Conservation (phyloP, 2,888 invertebrate genomes). For the Drosophila diplacantha region DNA sequence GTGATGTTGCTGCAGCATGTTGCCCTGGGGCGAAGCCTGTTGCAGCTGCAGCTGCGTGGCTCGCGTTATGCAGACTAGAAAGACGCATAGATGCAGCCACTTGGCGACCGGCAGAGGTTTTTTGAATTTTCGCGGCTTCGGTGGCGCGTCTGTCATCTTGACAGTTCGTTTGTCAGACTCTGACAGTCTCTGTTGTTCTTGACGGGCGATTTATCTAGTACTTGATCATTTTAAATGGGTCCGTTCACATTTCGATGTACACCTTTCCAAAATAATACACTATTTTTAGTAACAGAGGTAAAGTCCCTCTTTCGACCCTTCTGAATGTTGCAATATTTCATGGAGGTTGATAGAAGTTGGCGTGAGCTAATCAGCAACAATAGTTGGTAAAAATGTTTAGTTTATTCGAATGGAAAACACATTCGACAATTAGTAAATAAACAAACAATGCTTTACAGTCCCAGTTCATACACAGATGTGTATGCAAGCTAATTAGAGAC, state of each 20-base stretch:
- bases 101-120: slow-evolving; percentile 29
- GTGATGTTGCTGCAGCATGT: slow-evolving; percentile 62
- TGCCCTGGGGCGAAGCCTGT: slow-evolving; percentile 43
- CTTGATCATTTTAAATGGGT: slow-evolving; percentile 44
- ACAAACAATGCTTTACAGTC: slow-evolving; percentile 50
- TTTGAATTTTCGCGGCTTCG: slow-evolving; percentile 39
- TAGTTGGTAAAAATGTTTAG: slow-evolving; percentile 2
- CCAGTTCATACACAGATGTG: slow-evolving; percentile 29
- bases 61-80: slow-evolving; percentile 62
- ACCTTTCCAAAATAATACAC: background rate
- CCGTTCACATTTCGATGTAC: slow-evolving; percentile 21
- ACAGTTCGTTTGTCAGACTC: slow-evolving; percentile 70
- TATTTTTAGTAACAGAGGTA: background rate
- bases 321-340: slow-evolving; percentile 22
- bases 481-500: slow-evolving; percentile 38
- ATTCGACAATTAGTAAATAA: slow-evolving; percentile 66
- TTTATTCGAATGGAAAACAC: slow-evolving; percentile 11
- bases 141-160: slow-evolving; percentile 64
- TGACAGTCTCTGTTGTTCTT: slow-evolving; percentile 49
- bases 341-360: background rate
- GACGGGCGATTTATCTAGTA: slow-evolving; percentile 39
- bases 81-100: slow-evolving; percentile 60
- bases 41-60: slow-evolving; percentile 53
- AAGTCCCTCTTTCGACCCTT: background rate
- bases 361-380: slow-evolving; percentile 18